Evolutionary conservation across 2,888 invertebrate species (phyloP).

Genomic region (Notodonta dromedarius): DNA sequence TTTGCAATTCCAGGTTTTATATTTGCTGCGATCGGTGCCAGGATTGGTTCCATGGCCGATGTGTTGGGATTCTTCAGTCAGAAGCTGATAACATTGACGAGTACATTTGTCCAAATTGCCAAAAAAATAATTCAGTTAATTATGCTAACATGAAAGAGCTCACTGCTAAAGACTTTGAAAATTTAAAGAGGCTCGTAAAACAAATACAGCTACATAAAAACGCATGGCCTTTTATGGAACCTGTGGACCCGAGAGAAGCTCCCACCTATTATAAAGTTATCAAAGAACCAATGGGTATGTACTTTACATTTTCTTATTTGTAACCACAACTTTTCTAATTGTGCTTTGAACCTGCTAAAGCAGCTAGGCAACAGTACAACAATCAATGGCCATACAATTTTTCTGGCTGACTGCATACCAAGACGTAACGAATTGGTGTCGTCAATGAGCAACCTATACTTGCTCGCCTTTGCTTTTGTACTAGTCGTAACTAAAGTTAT

Average conservation of each 20-base stretch:
- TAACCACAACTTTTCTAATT: slow-evolving; percentile 2
- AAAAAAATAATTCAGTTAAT: slow-evolving; percentile 94
- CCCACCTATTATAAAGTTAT: slow-evolving; percentile 98
- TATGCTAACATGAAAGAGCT: slow-evolving; percentile 95
- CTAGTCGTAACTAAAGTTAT: too few relatives aligned
- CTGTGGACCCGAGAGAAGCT: slow-evolving; percentile 97
- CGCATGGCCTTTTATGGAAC: slow-evolving; percentile 99
- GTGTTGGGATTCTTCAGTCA: slow-evolving; percentile 97
- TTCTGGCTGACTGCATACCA: too few relatives aligned
- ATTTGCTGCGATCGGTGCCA: slow-evolving; percentile 99
- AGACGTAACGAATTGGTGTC: too few relatives aligned
- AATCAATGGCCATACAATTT: too few relatives aligned
- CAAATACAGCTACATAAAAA: slow-evolving; percentile 97
- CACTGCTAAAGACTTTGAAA: slow-evolving; percentile 90
- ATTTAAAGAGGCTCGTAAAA: slow-evolving; percentile 93
- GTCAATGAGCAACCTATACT: too few relatives aligned
- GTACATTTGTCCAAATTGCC: slow-evolving; percentile 98
- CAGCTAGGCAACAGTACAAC: too few relatives aligned
- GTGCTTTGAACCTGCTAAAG: not conserved
- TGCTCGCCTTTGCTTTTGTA: too few relatives aligned
- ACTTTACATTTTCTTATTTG: slow-evolving; percentile 7
- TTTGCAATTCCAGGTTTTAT: slow-evolving; percentile 90
- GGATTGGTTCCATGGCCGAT: slow-evolving; percentile 99
- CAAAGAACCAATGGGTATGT: slow-evolving; percentile 97
- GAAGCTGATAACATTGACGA: slow-evolving; percentile 98